phyloP scores from a whole-genome alignment of 2,113 vertebrate genomes.

The Electrona antarctica region DNA sequence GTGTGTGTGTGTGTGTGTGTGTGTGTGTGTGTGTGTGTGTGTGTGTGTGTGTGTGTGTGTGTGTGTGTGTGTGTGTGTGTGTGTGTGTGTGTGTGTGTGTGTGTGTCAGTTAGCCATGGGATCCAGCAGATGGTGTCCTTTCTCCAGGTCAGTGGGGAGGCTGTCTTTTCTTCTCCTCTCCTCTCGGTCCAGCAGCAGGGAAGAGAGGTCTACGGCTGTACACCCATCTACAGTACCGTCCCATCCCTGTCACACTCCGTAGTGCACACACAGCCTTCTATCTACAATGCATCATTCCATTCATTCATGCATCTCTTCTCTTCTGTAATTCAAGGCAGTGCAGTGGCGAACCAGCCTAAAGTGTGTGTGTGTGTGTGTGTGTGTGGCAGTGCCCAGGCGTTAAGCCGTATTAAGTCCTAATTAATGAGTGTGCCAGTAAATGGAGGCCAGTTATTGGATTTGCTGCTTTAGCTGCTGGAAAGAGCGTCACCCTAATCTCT shows the following conservation, averaged over 20 bases:
- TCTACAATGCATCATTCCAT: constrained; percentile 31
- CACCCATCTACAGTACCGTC: constrained; percentile 13
- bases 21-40: constrained; percentile 1
- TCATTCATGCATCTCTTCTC: constrained; percentile 30
- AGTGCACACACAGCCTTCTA: not conserved
- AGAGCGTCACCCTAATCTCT: constrained; percentile 75
- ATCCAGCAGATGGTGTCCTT: constrained; percentile 94
- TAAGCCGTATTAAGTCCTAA: constrained; percentile 94
- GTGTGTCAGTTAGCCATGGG: constrained; percentile 73
- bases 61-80: not conserved
- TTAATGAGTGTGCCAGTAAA: constrained; percentile 90
- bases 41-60: not conserved
- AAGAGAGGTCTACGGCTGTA: constrained; percentile 21
- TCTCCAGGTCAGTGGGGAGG: constrained; percentile 82
- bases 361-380: constrained; percentile 31
- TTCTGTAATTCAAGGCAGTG: constrained; percentile 48
- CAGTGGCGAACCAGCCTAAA: constrained; percentile 76
- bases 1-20: constrained; percentile 3
- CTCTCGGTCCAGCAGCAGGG: constrained; percentile 32
- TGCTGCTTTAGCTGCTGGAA: constrained; percentile 83
- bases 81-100: constrained; percentile 8
- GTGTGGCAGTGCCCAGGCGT: constrained; percentile 70
- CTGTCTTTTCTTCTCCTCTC: constrained; percentile 3
- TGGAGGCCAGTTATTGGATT: constrained; percentile 88
- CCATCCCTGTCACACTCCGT: not conserved